Evolutionary conservation across 1,140 invertebrate genomes (phyloP).

Genomic region (Chelonus insularis): DNA sequence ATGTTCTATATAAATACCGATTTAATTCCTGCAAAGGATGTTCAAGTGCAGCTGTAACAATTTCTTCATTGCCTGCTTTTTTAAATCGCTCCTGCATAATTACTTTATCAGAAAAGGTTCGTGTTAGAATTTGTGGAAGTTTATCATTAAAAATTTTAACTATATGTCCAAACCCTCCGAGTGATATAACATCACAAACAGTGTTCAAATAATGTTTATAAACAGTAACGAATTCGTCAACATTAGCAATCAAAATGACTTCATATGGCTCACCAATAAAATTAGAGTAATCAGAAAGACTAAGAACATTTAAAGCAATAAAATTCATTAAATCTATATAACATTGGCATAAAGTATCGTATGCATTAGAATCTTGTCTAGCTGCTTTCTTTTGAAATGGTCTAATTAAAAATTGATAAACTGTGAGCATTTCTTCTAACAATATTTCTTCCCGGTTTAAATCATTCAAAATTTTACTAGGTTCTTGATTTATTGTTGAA

Average conservation of each 20-base stretch:
- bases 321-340: slow-evolving; percentile 73
- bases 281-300: slow-evolving; percentile 68
- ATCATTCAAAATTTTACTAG: slow-evolving; percentile 60
- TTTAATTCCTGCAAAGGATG: slow-evolving; percentile 65
- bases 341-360: slow-evolving; percentile 67
- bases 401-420: slow-evolving; percentile 67
- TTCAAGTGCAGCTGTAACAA: slow-evolving; percentile 64
- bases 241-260: slow-evolving; percentile 70
- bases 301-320: slow-evolving; percentile 68
- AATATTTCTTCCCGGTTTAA: slow-evolving; percentile 69
- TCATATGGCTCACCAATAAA: slow-evolving; percentile 66
- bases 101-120: slow-evolving; percentile 63
- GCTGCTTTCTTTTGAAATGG: slow-evolving; percentile 65
- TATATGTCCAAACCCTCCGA: slow-evolving; percentile 72
- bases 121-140: slow-evolving; percentile 63
- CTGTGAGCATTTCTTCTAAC: slow-evolving; percentile 68
- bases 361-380: slow-evolving; percentile 63
- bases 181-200: slow-evolving; percentile 75
- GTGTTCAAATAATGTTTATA: slow-evolving; percentile 74
- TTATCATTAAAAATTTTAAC: slow-evolving; percentile 64
- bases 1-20: slow-evolving; percentile 44
- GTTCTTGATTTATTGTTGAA: slow-evolving; percentile 44
- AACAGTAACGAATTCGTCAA: slow-evolving; percentile 72
- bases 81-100: slow-evolving; percentile 51
- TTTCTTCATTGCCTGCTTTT: slow-evolving; percentile 65